Evolutionary conservation across 2,113 vertebrate genomes (phyloP).

Genomic region (Passer domesticus): DNA sequence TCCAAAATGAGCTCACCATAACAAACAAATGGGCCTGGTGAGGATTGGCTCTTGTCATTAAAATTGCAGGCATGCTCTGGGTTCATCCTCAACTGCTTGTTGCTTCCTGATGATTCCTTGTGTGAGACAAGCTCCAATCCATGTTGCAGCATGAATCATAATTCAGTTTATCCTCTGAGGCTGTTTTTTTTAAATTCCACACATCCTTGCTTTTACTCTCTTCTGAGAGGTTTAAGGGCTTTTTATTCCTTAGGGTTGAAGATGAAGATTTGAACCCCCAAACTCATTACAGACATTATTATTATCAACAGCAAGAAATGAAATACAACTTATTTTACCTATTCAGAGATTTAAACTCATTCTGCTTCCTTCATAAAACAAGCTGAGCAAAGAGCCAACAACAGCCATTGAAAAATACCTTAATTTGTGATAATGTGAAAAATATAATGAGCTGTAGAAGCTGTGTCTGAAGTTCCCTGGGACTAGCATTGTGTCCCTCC

Average conservation of each 20-base stretch:
- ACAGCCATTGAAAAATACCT: neutral
- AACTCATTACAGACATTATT: neutral
- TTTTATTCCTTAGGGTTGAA: neutral
- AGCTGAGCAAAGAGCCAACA: neutral
- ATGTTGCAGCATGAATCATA: constrained; percentile 31
- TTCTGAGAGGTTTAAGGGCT: neutral
- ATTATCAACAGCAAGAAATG: neutral
- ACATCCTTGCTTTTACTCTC: neutral
- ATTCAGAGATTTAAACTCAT: neutral
- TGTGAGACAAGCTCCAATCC: constrained; percentile 10
- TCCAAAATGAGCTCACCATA: neutral
- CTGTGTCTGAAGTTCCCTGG: neutral
- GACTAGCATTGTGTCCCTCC: neutral
- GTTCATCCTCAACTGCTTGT: constrained; percentile 21
- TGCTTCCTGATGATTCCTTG: constrained; percentile 41
- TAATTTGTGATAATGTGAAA: neutral
- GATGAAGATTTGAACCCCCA: neutral
- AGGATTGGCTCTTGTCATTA: constrained; percentile 23
- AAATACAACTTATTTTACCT: neutral
- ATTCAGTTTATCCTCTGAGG: constrained; percentile 19
- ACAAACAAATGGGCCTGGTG: neutral
- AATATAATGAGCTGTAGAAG: neutral
- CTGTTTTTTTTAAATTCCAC: neutral
- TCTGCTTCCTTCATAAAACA: neutral
- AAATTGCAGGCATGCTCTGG: constrained; percentile 11